Evolutionary conservation across 2,113 vertebrate species (phyloP), one percentile per base, ranked within the genome.

Genomic region (Cinclus cinclus): DNA sequence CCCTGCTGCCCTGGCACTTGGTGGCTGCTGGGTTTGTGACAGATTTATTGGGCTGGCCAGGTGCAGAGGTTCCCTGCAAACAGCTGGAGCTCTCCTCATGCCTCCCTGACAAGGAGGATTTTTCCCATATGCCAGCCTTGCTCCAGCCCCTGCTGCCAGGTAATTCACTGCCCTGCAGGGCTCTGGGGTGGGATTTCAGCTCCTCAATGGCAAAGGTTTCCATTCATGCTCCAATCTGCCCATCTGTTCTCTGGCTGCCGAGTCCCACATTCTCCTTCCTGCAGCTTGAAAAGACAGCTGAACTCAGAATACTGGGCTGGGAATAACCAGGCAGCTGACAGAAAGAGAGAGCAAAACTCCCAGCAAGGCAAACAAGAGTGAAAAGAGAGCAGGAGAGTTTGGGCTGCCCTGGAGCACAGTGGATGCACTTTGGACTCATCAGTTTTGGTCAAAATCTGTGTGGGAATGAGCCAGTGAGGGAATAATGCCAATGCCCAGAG

Each of bases 51-150:
- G 78, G 35, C 3, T 83, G 87, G 11, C 65, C 89, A 91, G 91
- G 84, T 87, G 94, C 89, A 85, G 94, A 58, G 58, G 53, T 53
- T 65, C 77, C 60, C 86, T 82, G 64, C 39, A 18, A 87, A 33
- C 95, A 96, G 84, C 93, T 94, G 93, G 53, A 92, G 74, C 84
- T 95, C 65, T 63, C 13, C 74, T 58, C 62, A 5, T 3, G 44
- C 52, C 58, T 55, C 58, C 37, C 46, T 25, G 56, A 41, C 35
- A 11, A 8, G 56, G 42, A 83, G 71, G 42, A 44, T 44, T 89
- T 62, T 68, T 13, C 76, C 59, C 22, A 13, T 10, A 3, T 11
- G 50, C 33, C 91, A 84, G 73, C 56, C 68, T 24, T 30, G 56
- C 55, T 44, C 25, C 79, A 83, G 42, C 25, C 28, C 63, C 71